Evolutionary conservation across 2,888 invertebrate species (phyloP).

Genomic region (Tenthredo amoena): DNA sequence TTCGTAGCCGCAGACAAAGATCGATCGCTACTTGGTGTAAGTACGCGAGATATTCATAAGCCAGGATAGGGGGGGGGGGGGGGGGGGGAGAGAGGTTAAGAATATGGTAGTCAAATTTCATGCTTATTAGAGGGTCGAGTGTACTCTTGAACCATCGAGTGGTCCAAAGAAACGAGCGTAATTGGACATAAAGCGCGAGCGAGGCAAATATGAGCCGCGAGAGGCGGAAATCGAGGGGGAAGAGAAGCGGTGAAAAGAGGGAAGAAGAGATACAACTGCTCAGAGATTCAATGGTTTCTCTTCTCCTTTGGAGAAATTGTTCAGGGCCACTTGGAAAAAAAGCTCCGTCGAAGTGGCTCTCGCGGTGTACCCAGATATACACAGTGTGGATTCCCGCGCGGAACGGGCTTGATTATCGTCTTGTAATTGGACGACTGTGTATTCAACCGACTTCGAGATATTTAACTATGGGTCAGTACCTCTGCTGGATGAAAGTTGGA

Average conservation of each 20-base stretch:
- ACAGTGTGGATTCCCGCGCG: conserved; percentile 13
- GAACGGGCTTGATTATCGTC: conserved; percentile 42
- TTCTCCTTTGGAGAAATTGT: conserved; percentile 31
- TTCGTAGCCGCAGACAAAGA: neutral
- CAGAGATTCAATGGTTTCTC: conserved; percentile 36
- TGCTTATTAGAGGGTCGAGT: conserved; percentile 45
- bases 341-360: conserved; percentile 32
- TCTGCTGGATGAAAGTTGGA: conserved; percentile 20
- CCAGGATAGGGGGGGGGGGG: neutral
- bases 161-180: conserved; percentile 42
- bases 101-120: conserved; percentile 47
- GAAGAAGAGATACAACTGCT: conserved; percentile 28
- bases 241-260: conserved; percentile 26
- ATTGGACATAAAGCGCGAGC: conserved; percentile 41
- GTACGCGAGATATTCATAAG: conserved; percentile 13
- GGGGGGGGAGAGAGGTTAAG: neutral
- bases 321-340: conserved; percentile 26
- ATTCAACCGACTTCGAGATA: conserved; percentile 40
- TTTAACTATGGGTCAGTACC: conserved; percentile 48
- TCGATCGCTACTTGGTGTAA: conserved; percentile 4
- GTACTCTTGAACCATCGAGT: conserved; percentile 34
- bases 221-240: conserved; percentile 25
- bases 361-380: neutral
- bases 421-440: conserved; percentile 48
- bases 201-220: conserved; percentile 27